These are phyloP conservation scores for Orussus abietinus DNA, from an alignment of 1,140 invertebrate species.

Conservation along the genomic window DNA sequence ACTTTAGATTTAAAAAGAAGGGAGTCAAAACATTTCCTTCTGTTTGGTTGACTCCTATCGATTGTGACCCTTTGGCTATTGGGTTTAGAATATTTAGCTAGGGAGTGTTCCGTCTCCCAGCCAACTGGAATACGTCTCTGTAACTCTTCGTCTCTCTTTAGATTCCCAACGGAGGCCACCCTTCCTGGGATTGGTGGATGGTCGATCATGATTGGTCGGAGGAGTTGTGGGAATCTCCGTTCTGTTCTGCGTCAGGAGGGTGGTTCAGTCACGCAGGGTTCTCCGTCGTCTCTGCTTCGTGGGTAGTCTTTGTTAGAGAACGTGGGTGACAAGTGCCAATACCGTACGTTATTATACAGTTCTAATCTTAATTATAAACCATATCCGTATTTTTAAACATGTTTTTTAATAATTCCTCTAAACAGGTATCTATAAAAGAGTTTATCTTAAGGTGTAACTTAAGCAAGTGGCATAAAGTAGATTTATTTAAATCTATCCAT, in stretches of 20 bases:
- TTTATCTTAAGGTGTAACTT: too few species aligned
- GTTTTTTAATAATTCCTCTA: neutral
- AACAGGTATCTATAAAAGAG: too few species aligned
- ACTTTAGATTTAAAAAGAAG: slow-evolving; percentile 1
- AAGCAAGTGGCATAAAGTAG: too few species aligned
- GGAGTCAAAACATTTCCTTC: slow-evolving; percentile 21
- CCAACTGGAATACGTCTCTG: slow-evolving; percentile 19
- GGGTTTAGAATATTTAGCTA: slow-evolving; percentile 25
- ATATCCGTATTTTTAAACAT: slow-evolving; percentile 10
- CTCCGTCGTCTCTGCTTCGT: slow-evolving; percentile 13
- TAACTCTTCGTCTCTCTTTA: slow-evolving; percentile 24
- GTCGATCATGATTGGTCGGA: slow-evolving; percentile 22
- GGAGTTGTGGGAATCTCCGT: slow-evolving; percentile 5
- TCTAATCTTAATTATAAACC: neutral
- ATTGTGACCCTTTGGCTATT: slow-evolving; percentile 24
- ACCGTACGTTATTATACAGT: neutral
- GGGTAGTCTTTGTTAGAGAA: slow-evolving; percentile 12
- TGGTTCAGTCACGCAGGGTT: slow-evolving; percentile 28
- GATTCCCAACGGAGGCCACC: slow-evolving; percentile 21
- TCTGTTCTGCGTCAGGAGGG: slow-evolving; percentile 23
- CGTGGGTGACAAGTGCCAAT: neutral
- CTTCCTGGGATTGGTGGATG: slow-evolving; percentile 24
- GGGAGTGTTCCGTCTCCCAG: slow-evolving; percentile 26
- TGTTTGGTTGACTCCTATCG: slow-evolving; percentile 13
- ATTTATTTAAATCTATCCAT: too few species aligned